phyloP scores from a whole-genome alignment of 2,888 invertebrate species.

The Eupithecia centaureata region DNA sequence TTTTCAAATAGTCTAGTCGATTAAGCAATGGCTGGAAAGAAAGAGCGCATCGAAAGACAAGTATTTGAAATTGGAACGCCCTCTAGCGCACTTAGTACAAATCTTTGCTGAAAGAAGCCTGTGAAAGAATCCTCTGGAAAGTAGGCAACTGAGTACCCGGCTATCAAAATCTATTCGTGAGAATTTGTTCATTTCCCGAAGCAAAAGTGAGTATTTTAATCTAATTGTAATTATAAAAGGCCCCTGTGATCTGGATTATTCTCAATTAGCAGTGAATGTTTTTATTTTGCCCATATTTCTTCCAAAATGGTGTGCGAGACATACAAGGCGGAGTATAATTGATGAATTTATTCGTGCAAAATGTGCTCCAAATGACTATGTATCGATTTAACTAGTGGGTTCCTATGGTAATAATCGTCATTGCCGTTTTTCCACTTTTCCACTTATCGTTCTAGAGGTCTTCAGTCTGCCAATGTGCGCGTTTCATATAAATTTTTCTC shows the following conservation, averaged over 20 bases:
- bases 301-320: constrained; percentile 60
- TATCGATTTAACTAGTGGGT: constrained; percentile 76
- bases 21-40: constrained; percentile 48
- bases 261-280: constrained; percentile 21
- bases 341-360: constrained; percentile 57
- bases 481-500: constrained; percentile 44
- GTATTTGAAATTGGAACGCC: constrained; percentile 77
- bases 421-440: constrained; percentile 51
- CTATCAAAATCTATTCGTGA: constrained; percentile 83
- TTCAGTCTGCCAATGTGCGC: constrained; percentile 46
- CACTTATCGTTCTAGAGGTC: constrained; percentile 48
- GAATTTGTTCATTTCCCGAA: constrained; percentile 77
- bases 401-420: constrained; percentile 72
- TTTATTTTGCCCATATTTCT: constrained; percentile 41
- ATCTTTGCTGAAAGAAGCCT: constrained; percentile 80
- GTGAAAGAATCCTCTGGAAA: constrained; percentile 84
- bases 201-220: constrained; percentile 75
- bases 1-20: not conserved
- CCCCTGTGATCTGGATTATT: constrained; percentile 19
- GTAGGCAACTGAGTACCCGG: constrained; percentile 81
- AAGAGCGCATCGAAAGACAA: constrained; percentile 27
- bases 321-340: constrained; percentile 54
- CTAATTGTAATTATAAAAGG: constrained; percentile 42
- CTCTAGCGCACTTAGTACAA: constrained; percentile 66
- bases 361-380: constrained; percentile 58